Base-by-base conservation (phyloP, 2,113 vertebrate species). In the Tonatia bakeri region DNA sequence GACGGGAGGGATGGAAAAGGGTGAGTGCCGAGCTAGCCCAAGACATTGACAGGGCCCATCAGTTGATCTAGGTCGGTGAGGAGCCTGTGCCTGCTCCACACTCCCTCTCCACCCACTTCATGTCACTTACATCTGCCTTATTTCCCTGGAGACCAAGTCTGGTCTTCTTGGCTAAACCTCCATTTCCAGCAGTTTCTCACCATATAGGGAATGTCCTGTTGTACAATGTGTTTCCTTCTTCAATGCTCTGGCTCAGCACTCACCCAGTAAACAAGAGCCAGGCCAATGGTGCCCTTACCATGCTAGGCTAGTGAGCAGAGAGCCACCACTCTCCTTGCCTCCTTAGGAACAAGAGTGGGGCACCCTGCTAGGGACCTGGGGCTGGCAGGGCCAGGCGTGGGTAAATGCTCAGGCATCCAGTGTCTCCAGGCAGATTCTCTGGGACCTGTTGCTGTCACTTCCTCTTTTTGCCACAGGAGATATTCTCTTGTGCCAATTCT, bases 391-490 rank as follows among this genome's bases (percentile, higher is more conserved):
- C 31, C 38, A 3, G 10, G 9, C n/a, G 47, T 3, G 4, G 65
- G 43, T 28, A 75, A 19, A 26, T 65, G 16, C 36, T 52, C 7
- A 28, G 50, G 50, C 36, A 80, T 43, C 17, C 5, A n/a, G 14
- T 1, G 1, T 50, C 45, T 80, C 56, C 43, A 67, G 70, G 87
- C 11, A 77, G 77, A 76, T 43, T 75, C 17, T 61, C 33, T 9
- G 45, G 67, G 65, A 73, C 43, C 26, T 75, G 26, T 31, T 80
- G 52, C 36, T 65, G 50, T 73, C 64, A 20, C 9, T 65, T 86
- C 65, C 26, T 90, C 50, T 88, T 82, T 85, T 24, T 33, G 65
- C 36, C 43, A 76, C 61, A 92, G 77, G 36, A 94, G 69, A 38
- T 47, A 17, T 7, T 87, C 40, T 79, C 59, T 38, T 65, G 47